Percentiles rank a stretch among this genome's conserved stretches.
phyloP scores from a whole-genome alignment of 2,888 invertebrate species.

The Dasypogon diadema region DNA sequence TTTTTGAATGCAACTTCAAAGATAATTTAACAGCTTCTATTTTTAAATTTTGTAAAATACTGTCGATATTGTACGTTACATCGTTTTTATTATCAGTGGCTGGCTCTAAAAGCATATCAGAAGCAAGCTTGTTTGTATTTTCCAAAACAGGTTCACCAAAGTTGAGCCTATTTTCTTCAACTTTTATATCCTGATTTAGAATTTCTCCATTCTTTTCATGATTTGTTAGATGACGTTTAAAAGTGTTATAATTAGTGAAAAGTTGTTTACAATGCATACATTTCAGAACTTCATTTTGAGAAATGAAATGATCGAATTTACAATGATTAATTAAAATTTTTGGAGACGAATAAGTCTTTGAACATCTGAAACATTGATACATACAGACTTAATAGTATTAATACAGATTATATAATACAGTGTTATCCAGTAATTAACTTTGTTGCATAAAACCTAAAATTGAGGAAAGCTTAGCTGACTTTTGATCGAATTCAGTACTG shows the following conservation, averaged over 20 bases:
- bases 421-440: neutral
- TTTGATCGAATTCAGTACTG: constrained; percentile 22
- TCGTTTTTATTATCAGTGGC: neutral
- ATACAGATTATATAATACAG: no score
- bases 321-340: constrained; percentile 27
- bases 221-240: constrained; percentile 15
- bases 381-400: no score
- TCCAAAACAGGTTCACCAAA: no score
- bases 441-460: constrained; percentile 2
- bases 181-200: no score
- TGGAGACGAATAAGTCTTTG: neutral
- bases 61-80: neutral
- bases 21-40: constrained; percentile 28
- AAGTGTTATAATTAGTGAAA: constrained; percentile 39
- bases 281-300: constrained; percentile 1
- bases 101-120: neutral
- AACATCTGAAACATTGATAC: no score
- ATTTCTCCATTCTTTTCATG: neutral
- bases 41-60: neutral
- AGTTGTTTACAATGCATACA: constrained; percentile 50
- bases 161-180: no score
- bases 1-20: constrained; percentile 30
- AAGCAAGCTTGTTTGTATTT: no score
- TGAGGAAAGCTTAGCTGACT: neutral
- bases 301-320: constrained; percentile 42